Percentiles rank a stretch among this genome's conserved stretches.
Conservation (phyloP, 2,113 vertebrate genomes). For the Ibidorhyncha struthersii region DNA sequence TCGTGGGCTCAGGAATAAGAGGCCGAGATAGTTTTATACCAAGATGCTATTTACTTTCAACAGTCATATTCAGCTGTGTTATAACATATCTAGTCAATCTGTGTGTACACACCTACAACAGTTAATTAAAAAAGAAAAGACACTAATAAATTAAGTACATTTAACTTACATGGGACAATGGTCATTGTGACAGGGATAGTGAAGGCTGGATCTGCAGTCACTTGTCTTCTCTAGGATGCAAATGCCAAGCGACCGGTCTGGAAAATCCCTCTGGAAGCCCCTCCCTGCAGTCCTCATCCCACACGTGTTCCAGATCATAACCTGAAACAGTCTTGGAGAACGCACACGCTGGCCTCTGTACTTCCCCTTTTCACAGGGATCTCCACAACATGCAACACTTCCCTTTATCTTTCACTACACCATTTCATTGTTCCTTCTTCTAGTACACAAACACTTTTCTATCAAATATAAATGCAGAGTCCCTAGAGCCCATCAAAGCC, state of each 20-base stretch:
- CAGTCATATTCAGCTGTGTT: background rate
- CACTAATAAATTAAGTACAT: slow-evolving; percentile 67
- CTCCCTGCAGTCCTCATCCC: background rate
- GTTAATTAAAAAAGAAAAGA: slow-evolving; percentile 1
- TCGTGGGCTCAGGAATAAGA: background rate
- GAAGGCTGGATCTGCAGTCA: background rate
- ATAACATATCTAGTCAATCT: background rate
- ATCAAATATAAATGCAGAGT: background rate
- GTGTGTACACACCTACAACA: background rate
- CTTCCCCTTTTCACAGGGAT: background rate
- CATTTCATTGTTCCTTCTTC: background rate
- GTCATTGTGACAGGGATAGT: background rate
- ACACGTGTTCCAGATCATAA: rapidly evolving
- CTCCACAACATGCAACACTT: background rate
- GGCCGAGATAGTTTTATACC: slow-evolving; percentile 28
- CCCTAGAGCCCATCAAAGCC: background rate
- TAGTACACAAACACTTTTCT: background rate
- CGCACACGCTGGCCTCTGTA: background rate
- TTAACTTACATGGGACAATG: slow-evolving; percentile 20
- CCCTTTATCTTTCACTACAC: background rate
- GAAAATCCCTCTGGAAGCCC: background rate
- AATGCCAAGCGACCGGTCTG: background rate
- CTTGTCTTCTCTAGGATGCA: background rate
- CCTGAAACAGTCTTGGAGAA: background rate
- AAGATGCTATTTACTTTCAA: slow-evolving; percentile 54